Evolutionary conservation across 2,888 invertebrate genomes (phyloP), one percentile per base, ranked within the genome.

Genomic region (Romanomermis culicivorax): DNA sequence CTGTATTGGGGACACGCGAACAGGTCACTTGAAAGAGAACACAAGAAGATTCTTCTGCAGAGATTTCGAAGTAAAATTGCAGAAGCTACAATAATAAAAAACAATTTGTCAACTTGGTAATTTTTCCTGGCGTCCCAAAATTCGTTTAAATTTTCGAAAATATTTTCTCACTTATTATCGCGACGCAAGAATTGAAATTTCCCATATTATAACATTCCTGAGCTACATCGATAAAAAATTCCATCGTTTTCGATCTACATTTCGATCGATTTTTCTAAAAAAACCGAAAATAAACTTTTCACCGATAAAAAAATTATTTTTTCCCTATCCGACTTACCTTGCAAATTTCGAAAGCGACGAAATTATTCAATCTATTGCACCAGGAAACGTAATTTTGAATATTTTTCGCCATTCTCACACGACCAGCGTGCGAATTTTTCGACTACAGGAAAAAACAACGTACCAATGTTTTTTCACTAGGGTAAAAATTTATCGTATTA

Each of bases 151-250:
- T n/a, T n/a, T n/a, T n/a, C n/a, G n/a, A n/a, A n/a, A n/a, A n/a
- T n/a, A n/a, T n/a, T n/a, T n/a, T n/a, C 36, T 64, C 59, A 70
- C 70, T 61, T 66, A 89, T 85, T 65, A 95, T 91, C 27, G 91
- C 89, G 91, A 93, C 91, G 54, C 93, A 76, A 53, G 93, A 93
- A 72, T 95, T 95, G 71, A 95, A 95, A 73, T 95, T 95, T 55
- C 93, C 91, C 65, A 93, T 83, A 72, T 91, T 91, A 72, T 91
- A 89, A 70, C 93, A 93, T 71, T 93, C 89, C 57, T 88, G 78
- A 2, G 89, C 93, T 2, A 88, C 85, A 76, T 91, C 89, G 64
- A 93, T 87, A 83, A 91, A 91, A 71, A 84, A 91, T 68, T 93
- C 91, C 59, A 93, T 82, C 58, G 87, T 79, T 55, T 83, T 78